Conservation (phyloP, 2,888 invertebrate genomes). For the Lochmaea crataegi region DNA sequence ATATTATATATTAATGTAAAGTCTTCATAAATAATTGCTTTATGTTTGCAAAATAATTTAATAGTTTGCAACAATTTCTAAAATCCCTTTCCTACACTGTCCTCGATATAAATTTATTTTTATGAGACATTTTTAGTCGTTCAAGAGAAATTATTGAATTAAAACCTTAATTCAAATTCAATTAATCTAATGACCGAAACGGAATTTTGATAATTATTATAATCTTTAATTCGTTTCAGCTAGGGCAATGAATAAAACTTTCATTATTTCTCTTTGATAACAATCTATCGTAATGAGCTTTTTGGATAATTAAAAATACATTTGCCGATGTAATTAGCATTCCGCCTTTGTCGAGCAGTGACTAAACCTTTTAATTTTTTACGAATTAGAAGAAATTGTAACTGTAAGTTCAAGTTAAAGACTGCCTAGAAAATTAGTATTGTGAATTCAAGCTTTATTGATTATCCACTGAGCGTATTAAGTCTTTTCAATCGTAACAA, state of each 20-base stretch:
- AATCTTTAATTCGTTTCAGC: slow-evolving; percentile 36
- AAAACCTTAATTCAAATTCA: slow-evolving; percentile 27
- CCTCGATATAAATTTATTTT: background rate
- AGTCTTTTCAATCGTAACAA: too few species aligned
- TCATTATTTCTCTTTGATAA: slow-evolving; percentile 39
- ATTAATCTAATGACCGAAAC: slow-evolving; percentile 38
- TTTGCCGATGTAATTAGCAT: slow-evolving; percentile 40
- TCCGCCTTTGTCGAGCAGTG: slow-evolving; percentile 24
- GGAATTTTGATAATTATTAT: slow-evolving; percentile 37
- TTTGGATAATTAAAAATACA: slow-evolving; percentile 43
- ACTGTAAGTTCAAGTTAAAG: background rate
- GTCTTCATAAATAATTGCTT: too few species aligned
- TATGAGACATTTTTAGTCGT: slow-evolving; percentile 2
- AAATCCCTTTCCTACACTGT: background rate
- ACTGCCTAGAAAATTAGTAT: background rate
- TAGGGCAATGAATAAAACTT: slow-evolving; percentile 37
- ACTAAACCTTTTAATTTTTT: slow-evolving; percentile 31
- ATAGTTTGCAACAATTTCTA: background rate
- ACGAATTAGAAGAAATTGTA: slow-evolving; percentile 4
- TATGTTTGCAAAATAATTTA: background rate
- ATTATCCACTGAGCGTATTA: too few species aligned
- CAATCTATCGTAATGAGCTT: slow-evolving; percentile 40
- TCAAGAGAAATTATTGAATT: slow-evolving; percentile 14
- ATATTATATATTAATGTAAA: too few species aligned
- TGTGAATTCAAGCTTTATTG: too few species aligned